phyloP scores from a whole-genome alignment of 2,797 vertebrate species.

The Gastrophryne carolinensis region DNA sequence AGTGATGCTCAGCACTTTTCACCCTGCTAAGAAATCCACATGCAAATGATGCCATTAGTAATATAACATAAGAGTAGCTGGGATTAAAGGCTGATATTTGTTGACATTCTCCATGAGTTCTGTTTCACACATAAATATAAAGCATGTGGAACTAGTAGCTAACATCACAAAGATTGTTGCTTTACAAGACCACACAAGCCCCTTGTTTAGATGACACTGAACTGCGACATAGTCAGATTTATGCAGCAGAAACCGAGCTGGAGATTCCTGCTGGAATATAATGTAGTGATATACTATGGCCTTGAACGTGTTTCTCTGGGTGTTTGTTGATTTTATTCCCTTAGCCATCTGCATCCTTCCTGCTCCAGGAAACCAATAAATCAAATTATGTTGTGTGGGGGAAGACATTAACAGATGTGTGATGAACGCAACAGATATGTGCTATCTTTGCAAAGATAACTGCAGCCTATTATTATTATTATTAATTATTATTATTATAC shows the following conservation, averaged over 20 bases:
- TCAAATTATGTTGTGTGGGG: not conserved
- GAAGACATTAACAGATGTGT: constrained; percentile 12
- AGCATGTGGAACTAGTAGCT: not conserved
- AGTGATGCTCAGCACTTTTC: too few species aligned
- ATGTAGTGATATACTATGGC: not conserved
- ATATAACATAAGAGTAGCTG: too few species aligned
- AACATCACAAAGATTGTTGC: too few species aligned
- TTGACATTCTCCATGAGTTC: not conserved
- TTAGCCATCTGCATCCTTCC: constrained; percentile 13
- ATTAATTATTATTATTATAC: too few species aligned
- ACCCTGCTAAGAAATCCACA: too few species aligned
- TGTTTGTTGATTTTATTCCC: not conserved
- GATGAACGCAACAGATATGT: not conserved
- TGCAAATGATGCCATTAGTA: too few species aligned
- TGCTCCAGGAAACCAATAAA: constrained; percentile 28
- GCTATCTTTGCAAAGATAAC: not conserved
- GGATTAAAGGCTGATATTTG: not conserved
- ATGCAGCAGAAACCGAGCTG: too few species aligned
- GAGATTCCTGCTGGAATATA: not conserved
- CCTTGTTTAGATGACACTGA: not conserved
- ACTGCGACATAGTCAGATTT: not conserved
- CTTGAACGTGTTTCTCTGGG: not conserved
- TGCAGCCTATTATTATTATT: too few species aligned
- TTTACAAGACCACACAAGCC: not conserved
- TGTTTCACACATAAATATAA: not conserved